phyloP scores from a whole-genome alignment of 2,888 invertebrate species.

The Pegoplata infirma region DNA sequence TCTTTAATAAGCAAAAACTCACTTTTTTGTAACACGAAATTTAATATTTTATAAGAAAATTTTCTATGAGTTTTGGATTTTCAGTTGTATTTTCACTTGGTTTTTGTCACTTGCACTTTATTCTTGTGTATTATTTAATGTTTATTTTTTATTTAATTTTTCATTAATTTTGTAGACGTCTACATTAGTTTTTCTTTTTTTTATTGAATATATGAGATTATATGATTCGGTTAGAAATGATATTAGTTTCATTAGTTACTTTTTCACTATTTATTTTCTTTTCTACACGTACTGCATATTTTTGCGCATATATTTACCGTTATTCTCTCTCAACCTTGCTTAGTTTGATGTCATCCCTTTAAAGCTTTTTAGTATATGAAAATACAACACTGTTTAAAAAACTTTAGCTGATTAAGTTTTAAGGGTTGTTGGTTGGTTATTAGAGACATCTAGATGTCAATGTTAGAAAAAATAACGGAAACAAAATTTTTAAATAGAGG shows the following conservation, averaged over 20 bases:
- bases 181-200: conserved; percentile 10
- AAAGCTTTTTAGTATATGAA: conserved; percentile 27
- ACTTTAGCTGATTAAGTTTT: conserved; percentile 48
- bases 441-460: conserved; percentile 36
- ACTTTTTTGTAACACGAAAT: conserved; percentile 4
- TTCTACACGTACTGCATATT: conserved; percentile 23
- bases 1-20: not conserved
- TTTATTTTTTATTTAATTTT: conserved; percentile 3
- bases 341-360: conserved; percentile 56
- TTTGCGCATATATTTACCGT: conserved; percentile 45
- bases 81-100: not conserved
- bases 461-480: no score
- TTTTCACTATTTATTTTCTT: conserved; percentile 15
- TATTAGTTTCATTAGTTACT: conserved; percentile 19
- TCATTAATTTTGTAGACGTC: conserved; percentile 10
- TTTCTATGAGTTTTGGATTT: conserved; percentile 12
- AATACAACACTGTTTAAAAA: conserved; percentile 25
- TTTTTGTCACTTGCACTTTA: not conserved
- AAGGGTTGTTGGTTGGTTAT: not conserved
- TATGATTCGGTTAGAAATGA: conserved; percentile 35
- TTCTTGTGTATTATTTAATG: not conserved
- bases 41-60: not conserved
- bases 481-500: no score
- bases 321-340: conserved; percentile 37
- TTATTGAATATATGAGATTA: conserved; percentile 11